These are phyloP conservation scores for Leucopsar rothschildi DNA, from an alignment of 2,113 vertebrate species.

Conservation along the genomic window DNA sequence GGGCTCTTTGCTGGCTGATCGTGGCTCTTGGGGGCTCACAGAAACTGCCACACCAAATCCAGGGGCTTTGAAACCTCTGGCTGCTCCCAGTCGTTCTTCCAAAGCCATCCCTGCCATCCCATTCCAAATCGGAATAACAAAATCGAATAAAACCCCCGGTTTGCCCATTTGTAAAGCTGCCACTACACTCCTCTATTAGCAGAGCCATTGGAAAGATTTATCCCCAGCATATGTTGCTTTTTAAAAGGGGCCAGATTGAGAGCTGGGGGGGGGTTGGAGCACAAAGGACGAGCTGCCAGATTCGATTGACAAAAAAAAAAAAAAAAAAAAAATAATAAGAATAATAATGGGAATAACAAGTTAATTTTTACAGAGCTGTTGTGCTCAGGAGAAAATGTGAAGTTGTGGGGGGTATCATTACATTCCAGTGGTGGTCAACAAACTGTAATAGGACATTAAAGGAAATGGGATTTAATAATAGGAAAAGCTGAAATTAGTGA, in stretches of 20 bases:
- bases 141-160: conserved; percentile 57
- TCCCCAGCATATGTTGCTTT: conserved; percentile 70
- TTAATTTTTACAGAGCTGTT: neutral
- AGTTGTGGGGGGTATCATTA: neutral
- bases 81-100: neutral
- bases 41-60: neutral
- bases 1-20: conserved; percentile 53
- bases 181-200: conserved; percentile 69
- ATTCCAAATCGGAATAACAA: conserved; percentile 40
- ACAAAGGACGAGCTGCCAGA: conserved; percentile 15
- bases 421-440: neutral
- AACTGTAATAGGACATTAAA: neutral
- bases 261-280: conserved; percentile 55
- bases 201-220: conserved; percentile 74
- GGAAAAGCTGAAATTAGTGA: neutral
- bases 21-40: neutral
- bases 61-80: neutral
- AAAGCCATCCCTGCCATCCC: conserved; percentile 11
- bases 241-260: conserved; percentile 66
- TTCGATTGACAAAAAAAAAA: neutral
- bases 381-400: neutral
- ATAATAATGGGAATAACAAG: neutral
- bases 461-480: neutral
- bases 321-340: too few relatives aligned
- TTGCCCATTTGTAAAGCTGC: conserved; percentile 75